Percentiles rank a stretch among this genome's conserved stretches.
Conservation (phyloP, 2,888 invertebrate species). For the Xylota segnis region DNA sequence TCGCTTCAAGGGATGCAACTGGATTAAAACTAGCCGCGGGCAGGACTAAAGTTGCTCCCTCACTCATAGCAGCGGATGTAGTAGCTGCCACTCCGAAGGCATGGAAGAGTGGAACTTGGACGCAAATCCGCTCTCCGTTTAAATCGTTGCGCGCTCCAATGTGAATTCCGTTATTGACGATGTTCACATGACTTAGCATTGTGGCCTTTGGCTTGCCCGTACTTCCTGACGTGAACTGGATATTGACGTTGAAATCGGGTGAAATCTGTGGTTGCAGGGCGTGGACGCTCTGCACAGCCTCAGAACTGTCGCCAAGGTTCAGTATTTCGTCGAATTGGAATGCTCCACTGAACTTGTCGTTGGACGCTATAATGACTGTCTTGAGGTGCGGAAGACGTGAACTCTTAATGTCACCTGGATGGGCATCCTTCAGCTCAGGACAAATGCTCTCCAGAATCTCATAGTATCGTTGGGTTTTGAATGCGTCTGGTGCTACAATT, state of each 20-base stretch:
- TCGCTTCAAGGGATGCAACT: slow-evolving; percentile 87
- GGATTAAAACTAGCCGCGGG: slow-evolving; percentile 87
- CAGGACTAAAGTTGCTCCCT: slow-evolving; percentile 87
- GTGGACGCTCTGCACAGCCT: slow-evolving; percentile 77
- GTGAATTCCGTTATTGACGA: slow-evolving; percentile 91
- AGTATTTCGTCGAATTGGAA: slow-evolving; percentile 84
- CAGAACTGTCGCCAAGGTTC: slow-evolving; percentile 76
- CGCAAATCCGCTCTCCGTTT: slow-evolving; percentile 84
- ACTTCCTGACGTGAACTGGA: slow-evolving; percentile 94
- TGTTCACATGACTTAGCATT: slow-evolving; percentile 88
- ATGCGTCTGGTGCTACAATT: slow-evolving; percentile 87
- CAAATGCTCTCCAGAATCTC: slow-evolving; percentile 86
- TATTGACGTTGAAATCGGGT: slow-evolving; percentile 89
- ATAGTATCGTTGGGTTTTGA: slow-evolving; percentile 89
- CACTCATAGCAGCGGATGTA: slow-evolving; percentile 86
- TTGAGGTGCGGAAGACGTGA: slow-evolving; percentile 85
- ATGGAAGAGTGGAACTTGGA: slow-evolving; percentile 93
- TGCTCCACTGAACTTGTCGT: slow-evolving; percentile 84
- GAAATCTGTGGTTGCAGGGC: slow-evolving; percentile 86
- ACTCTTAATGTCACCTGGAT: slow-evolving; percentile 85
- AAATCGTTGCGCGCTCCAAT: slow-evolving; percentile 86
- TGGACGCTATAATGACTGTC: slow-evolving; percentile 86
- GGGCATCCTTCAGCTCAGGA: slow-evolving; percentile 85
- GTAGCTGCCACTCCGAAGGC: slow-evolving; percentile 90
- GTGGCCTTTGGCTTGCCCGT: slow-evolving; percentile 92